These are phyloP conservation scores for Amazonetta brasiliensis DNA, from an alignment of 2,797 vertebrate genomes.

Conservation along the genomic window DNA sequence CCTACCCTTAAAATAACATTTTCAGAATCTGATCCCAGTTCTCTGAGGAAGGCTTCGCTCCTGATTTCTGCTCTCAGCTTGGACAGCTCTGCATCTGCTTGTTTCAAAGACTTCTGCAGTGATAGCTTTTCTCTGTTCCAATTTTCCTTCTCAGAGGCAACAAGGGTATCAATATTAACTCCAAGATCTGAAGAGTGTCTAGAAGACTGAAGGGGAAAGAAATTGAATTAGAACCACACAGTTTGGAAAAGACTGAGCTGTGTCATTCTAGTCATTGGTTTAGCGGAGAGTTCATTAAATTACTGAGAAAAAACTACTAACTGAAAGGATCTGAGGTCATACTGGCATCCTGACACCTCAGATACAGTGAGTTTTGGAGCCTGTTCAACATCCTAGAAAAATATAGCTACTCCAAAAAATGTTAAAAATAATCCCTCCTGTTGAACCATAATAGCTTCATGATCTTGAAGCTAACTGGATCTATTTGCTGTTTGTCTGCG, in stretches of 20 bases:
- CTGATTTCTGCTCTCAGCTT: conserved; percentile 88
- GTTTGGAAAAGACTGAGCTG: neutral
- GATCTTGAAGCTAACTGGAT: neutral
- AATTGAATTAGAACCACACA: neutral
- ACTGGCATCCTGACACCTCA: neutral
- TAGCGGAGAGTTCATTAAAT: neutral
- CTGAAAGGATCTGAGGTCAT: neutral
- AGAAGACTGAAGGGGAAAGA: conserved; percentile 70
- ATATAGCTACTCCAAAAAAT: neutral
- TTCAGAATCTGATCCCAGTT: conserved; percentile 87
- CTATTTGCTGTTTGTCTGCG: neutral
- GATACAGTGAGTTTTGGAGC: neutral
- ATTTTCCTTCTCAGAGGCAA: conserved; percentile 87
- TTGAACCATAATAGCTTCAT: neutral
- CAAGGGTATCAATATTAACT: conserved; percentile 76
- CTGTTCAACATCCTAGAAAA: neutral
- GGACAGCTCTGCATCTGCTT: conserved; percentile 86
- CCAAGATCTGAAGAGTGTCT: conserved; percentile 64
- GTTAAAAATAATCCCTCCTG: neutral
- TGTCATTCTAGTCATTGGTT: neutral
- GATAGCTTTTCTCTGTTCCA: conserved; percentile 87
- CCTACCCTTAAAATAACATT: conserved; percentile 88
- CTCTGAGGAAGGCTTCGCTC: conserved; percentile 83
- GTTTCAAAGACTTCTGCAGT: conserved; percentile 88
- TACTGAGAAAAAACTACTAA: neutral